Evolutionary conservation across 2,797 vertebrate species (phyloP), one percentile per base, ranked within the genome.

Genomic region (Erpetoichthys calabaricus): DNA sequence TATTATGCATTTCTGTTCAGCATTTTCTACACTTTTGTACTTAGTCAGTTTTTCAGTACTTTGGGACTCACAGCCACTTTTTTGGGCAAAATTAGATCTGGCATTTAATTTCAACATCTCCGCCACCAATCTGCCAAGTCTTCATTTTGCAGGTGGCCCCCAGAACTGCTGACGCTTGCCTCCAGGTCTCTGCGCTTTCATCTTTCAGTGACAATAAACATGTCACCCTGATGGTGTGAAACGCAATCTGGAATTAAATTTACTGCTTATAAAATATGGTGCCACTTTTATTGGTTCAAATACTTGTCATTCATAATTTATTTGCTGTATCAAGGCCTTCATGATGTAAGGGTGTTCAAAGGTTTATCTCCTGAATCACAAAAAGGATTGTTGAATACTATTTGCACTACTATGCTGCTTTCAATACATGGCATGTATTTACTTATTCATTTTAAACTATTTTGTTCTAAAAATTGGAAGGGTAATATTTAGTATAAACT

Each of bases 241-340:
- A 84, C 82, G 88, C 89, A 91, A 94, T 92, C 89, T 91, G 88
- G 85, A 90, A 90, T 90, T 89, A 92, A 91, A 94, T 94, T 91
- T 93, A 94, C 89, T 91, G 91, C 88, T 86, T 88, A 94, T 91
- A 89, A 95, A 94, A 93, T 94, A 95, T 86, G 87, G 90, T 87
- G 79, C 80, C 83, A 84, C 88, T 89, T 95, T 94, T 95, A 91
- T 95, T 93, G 91, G 89, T 89, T 89, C 88, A 93, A 92, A 94
- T 89, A 84, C 86, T 88, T 91, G 90, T 94, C 90, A 91, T 79
- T 94, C 89, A 89, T 91, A 91, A 94, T 93, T 94, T 92, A 94
- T 91, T 84, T 89, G 85, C 84, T 81, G 75, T 82, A 88, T 83
- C 80, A 82, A 77, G 81, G 86, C 87, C 75, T 86, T 86, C 86